Conservation (phyloP, 2,797 vertebrate genomes). For the Danionella dracula region DNA sequence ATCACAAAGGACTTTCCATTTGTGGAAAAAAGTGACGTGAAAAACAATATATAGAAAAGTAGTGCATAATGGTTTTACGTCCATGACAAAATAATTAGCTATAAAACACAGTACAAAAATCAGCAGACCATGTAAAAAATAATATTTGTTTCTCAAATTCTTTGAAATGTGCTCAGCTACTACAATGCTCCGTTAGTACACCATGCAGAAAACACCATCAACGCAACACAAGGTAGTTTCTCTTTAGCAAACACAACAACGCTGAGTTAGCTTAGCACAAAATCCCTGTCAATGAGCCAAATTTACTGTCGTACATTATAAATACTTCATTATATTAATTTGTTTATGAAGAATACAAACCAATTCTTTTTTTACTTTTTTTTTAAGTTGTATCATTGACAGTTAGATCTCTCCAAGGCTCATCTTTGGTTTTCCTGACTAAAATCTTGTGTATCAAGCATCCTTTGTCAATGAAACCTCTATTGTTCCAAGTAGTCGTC, state of each 20-base stretch:
- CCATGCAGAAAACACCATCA: slow-evolving; percentile 95
- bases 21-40: slow-evolving; percentile 99
- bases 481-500: neutral
- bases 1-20: slow-evolving; percentile 99
- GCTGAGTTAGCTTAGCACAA: slow-evolving; percentile 90
- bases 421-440: slow-evolving; percentile 94
- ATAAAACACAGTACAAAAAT: slow-evolving; percentile 99
- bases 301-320: slow-evolving; percentile 77
- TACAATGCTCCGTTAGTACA: slow-evolving; percentile 85
- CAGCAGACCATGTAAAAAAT: slow-evolving; percentile 99
- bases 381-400: slow-evolving; percentile 57
- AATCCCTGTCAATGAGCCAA: slow-evolving; percentile 97
- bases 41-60: slow-evolving; percentile 99
- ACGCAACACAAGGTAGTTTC: slow-evolving; percentile 84
- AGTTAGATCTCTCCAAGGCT: slow-evolving; percentile 76
- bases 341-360: slow-evolving; percentile 43
- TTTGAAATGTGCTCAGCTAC: slow-evolving; percentile 92
- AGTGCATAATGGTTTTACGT: slow-evolving; percentile 99
- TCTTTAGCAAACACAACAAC: slow-evolving; percentile 83
- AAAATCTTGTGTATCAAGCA: slow-evolving; percentile 40
- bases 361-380: slow-evolving; percentile 10
- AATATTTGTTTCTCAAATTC: slow-evolving; percentile 95
- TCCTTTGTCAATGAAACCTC: neutral
- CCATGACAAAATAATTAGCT: slow-evolving; percentile 99
- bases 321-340: slow-evolving; percentile 54